phyloP scores from a whole-genome alignment of 2,888 invertebrate species.

The Pecten maximus region DNA sequence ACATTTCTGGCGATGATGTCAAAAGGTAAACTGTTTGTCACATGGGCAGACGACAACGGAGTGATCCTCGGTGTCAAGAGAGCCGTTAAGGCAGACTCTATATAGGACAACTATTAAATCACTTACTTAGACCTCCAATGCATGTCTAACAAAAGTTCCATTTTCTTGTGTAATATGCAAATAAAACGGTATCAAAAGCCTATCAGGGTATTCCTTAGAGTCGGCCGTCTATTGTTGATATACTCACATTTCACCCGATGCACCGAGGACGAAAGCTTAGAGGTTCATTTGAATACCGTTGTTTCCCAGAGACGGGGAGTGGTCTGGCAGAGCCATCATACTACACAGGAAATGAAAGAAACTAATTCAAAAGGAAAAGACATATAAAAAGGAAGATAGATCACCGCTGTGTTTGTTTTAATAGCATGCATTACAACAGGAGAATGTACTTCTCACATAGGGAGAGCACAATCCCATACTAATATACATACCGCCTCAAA shows the following conservation, averaged over 20 bases:
- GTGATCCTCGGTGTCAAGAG: neutral
- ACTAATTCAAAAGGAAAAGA: conserved; percentile 27
- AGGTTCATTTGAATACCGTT: conserved; percentile 9
- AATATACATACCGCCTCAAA: neutral
- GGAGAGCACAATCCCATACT: neutral
- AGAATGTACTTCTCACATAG: neutral
- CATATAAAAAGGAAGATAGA: conserved; percentile 4
- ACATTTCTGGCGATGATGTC: neutral
- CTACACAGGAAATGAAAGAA: conserved; percentile 18
- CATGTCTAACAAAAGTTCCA: conserved; percentile 25
- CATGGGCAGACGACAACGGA: neutral
- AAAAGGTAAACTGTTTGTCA: conserved; percentile 12
- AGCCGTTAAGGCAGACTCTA: neutral
- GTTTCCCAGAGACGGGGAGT: conserved; percentile 23
- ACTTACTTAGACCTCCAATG: conserved; percentile 17
- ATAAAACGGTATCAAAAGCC: neutral
- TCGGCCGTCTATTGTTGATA: neutral
- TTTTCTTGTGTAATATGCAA: conserved; percentile 31
- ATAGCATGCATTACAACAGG: neutral
- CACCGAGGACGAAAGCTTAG: conserved; percentile 26
- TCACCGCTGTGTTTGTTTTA: neutral
- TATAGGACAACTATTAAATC: neutral
- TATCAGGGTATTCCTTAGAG: neutral
- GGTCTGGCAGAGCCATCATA: conserved; percentile 10
- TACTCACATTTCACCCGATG: conserved; percentile 9